Base-by-base conservation (phyloP, 2,888 invertebrate genomes). In the Pachliopta kotzebuea region DNA sequence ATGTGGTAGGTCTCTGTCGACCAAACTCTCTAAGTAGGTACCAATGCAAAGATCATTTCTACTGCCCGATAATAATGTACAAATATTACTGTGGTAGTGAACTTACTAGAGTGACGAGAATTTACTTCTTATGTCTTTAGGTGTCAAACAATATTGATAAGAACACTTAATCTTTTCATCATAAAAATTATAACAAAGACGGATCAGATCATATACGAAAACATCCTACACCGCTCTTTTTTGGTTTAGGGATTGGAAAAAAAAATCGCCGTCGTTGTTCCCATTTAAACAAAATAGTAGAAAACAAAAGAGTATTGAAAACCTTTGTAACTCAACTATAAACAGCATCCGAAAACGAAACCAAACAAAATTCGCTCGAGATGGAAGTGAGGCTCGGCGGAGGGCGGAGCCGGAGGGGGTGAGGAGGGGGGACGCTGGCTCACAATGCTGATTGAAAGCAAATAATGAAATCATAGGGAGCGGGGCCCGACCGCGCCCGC, bases 361-460 rank as follows among this genome's bases (percentile, higher is more conserved):
- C 86, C 89, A 89, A 90, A 89, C 86, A 90, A 88, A 87, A 88
- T 85, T 84, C 84, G 78, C 78, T 83, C 72, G 74, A 82, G 81
- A 77, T 76, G 73, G 78, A 75, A 74, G 77, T 75, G 75, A 70
- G 68, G 73, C 77, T 71, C 69, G 76, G 74, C 73, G 74, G 74
- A 7, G 62, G 60, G 71, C 67, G 64, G 63, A 62, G 72, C 67
- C 65, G 64, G 45, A 62, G 65, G 65, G 68, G 69, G 71, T 63
- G 53, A 62, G 65, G 66, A 64, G 66, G 65, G 67, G 69, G 71
- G 72, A 77, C 69, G 73, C 76, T 78, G 80, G 85, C 85, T 88
- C 86, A 89, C 89, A 84, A 88, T 88, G 83, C 88, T 90, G 90
- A 91, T 91, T 90, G 90, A 91, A 91, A 90, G 84, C 89, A 90